Percentiles rank a stretch among this genome's conserved stretches.
Conservation (phyloP, 2,797 vertebrate species). For the Gobionotothen gibberifrons region DNA sequence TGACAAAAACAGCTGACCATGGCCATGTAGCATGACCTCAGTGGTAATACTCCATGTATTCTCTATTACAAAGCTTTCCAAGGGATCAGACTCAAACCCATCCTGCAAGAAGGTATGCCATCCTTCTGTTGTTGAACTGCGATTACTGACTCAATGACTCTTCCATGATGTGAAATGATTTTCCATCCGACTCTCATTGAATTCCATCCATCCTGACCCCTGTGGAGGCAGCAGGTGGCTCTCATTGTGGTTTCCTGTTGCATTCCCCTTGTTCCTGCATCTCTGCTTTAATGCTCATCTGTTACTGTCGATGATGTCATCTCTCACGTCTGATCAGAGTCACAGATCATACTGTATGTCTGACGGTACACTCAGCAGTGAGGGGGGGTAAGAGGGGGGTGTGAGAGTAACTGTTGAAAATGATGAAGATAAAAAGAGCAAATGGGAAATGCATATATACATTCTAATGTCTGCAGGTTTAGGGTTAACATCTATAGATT, state of each 20-base stretch:
- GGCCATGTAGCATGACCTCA: conserved; percentile 7
- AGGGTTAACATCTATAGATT: not conserved
- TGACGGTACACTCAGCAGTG: not conserved
- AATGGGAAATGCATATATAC: no score
- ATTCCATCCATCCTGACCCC: conserved; percentile 58
- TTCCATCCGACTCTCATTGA: conserved; percentile 55
- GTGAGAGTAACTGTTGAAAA: not conserved
- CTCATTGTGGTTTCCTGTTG: conserved; percentile 47
- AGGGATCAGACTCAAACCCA: conserved; percentile 83
- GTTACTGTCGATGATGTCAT: conserved; percentile 18
- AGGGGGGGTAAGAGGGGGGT: no score
- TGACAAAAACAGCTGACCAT: not conserved
- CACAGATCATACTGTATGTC: conserved; percentile 4
- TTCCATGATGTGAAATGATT: conserved; percentile 60
- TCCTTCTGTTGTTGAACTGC: conserved; percentile 66
- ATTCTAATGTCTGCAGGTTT: not conserved
- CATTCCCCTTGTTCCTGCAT: conserved; percentile 47
- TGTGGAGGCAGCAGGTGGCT: conserved; percentile 22
- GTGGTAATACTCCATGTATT: conserved; percentile 78
- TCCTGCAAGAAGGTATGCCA: conserved; percentile 83
- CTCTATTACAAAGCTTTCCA: conserved; percentile 85
- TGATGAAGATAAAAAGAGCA: not conserved
- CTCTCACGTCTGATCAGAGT: conserved; percentile 26
- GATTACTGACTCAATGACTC: conserved; percentile 53
- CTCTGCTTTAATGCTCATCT: conserved; percentile 46